Base-by-base conservation (phyloP, 1,140 invertebrate genomes). In the Oreohelix idahoensis region DNA sequence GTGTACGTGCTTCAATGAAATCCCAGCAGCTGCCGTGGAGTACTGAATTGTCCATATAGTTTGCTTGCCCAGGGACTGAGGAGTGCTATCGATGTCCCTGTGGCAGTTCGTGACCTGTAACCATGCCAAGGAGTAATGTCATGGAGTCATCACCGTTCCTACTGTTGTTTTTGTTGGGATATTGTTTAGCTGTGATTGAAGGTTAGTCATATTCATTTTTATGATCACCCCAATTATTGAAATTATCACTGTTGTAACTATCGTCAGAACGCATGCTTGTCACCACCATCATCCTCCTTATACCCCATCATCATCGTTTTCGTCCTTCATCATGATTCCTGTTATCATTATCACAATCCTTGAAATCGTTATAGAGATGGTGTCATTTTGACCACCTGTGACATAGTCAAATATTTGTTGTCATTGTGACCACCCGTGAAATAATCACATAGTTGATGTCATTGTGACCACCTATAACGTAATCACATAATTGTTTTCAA, bases 111-210 rank as follows among this genome's bases (percentile, higher is more conserved):
- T 23, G 2, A 32, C 63, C n/a, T 66, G 63, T n/a, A n/a, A 66
- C 20, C 74, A 76, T 76, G 74, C 39, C 29, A n/a, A 15, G 74
- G 74, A 76, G 39, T 76, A 76, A 51, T 32, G 1, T 79, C 45
- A 36, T 38, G 38, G 77, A 66, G 53, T 36, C 77, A 20, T 79
- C 77, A n/a, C 77, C 77, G 13, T 63, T 79, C 29, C 77, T 79
- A 5, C 58, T 79, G 2, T 36, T 79, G n/a, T 79, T 79, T 32
- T 32, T 79, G 77, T 39, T 79, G 11, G 77, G 77, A 49, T 79
- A 79, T 79, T 79, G 77, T 79, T 35, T 79, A 26, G 77, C 77
- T 10, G 77, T 79, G 17, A 79, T 66, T 63, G 77, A 79, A 63
- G 77, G 77, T 79, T 32, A 66, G 77, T 66, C n/a, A 23, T 23